Base-by-base conservation (phyloP, 2,113 vertebrate species). In the Daphoenositta chrysoptera region DNA sequence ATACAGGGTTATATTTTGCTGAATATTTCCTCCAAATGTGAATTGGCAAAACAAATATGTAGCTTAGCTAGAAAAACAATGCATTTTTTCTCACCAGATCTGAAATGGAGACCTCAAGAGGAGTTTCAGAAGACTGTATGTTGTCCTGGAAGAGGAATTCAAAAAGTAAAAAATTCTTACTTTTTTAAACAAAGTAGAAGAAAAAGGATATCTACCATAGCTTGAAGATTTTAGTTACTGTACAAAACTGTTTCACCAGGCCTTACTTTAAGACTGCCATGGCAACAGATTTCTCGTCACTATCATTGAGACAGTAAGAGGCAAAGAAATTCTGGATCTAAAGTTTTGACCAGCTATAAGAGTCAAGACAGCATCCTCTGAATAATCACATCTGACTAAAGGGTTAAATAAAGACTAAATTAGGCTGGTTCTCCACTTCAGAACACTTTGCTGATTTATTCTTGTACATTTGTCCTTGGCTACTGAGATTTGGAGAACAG, bases 371-470 rank as follows among this genome's bases (percentile, higher is more conserved):
- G 22, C 21, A 66, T 44, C 15, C 28, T 85, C 51, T 45, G 48
- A 71, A 66, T 30, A 82, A 83, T 44, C 7, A 57, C 0, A 0
- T 50, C n/a, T 33, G 27, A 65, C 18, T 57, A 23, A n/a, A 73
- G 42, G 47, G 30, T 26, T 28, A 50, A 89, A 50, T 21, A 45
- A 69, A 72, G 37, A 35, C 42, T 33, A 28, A 10, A 3, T 60
- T 37, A 70, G 22, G 6, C 24, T 73, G 28, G 5, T 78, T 87
- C 33, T 87, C 15, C 27, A 48, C 35, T 60, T 28, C 77, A 16
- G 47, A 51, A 9, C 15, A 18, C 5, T 37, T 6, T 30, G 3
- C 23, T 42, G 35, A 47, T 81, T 57, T 61, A 17, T 83, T 70
- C 22, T 30, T 82, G 23, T 63, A 26, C 21, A 2, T 87, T 90